Conservation (phyloP, 2,113 vertebrate genomes). For the Thinocorus orbignyianus region DNA sequence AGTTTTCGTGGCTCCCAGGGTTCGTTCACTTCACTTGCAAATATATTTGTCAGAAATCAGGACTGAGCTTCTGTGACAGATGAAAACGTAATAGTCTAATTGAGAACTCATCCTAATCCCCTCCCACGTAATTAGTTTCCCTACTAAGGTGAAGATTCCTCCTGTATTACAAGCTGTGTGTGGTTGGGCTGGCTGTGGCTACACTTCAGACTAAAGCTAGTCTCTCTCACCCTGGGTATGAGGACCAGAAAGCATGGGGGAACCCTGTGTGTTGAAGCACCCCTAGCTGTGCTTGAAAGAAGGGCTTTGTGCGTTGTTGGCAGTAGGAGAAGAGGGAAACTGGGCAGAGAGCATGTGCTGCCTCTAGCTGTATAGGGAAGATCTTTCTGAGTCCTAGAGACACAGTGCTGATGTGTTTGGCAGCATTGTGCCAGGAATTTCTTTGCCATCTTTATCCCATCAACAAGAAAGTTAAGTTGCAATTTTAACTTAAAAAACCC, state of each 20-base stretch:
- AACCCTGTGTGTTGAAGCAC: neutral
- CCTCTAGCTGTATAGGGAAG: neutral
- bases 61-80: neutral
- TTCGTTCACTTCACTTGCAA: no score
- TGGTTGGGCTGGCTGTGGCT: neutral
- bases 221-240: neutral
- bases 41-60: neutral
- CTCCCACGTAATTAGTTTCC: neutral
- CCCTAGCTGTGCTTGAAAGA: neutral
- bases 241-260: neutral
- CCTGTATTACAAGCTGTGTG: neutral
- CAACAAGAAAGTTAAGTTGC: neutral
- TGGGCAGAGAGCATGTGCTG: neutral
- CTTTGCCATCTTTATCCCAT: neutral
- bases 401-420: no score
- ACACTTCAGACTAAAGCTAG: neutral
- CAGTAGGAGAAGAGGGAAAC: neutral
- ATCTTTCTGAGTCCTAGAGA: neutral
- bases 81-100: neutral
- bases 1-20: neutral
- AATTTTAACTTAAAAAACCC: accelerated
- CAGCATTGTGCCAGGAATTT: neutral
- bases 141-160: neutral
- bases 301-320: neutral
- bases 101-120: neutral